Conservation (phyloP, 2,888 invertebrate species). For the Leptinotarsa tumamoca region DNA sequence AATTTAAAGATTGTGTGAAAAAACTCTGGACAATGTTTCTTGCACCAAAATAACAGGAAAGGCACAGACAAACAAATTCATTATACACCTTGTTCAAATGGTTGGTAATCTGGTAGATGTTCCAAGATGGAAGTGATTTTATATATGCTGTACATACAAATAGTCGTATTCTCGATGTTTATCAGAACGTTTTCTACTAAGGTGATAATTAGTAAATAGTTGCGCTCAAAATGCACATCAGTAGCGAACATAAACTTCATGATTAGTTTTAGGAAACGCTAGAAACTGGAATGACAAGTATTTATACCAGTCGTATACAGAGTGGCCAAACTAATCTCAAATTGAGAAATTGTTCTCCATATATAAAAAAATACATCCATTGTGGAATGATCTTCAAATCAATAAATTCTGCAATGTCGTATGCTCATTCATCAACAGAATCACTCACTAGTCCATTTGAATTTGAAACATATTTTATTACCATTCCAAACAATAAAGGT, state of each 20-base stretch:
- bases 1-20: not conserved
- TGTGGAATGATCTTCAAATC: no score
- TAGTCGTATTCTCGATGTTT: slow-evolving; percentile 33
- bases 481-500: no score
- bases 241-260: slow-evolving; percentile 37
- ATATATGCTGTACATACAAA: slow-evolving; percentile 29
- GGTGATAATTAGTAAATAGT: slow-evolving; percentile 39
- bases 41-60: not conserved
- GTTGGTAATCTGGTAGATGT: slow-evolving; percentile 21
- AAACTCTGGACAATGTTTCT: slow-evolving; percentile 15
- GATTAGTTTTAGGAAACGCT: slow-evolving; percentile 23
- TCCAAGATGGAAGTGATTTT: slow-evolving; percentile 32
- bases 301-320: not conserved
- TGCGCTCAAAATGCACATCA: slow-evolving; percentile 37
- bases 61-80: slow-evolving; percentile 11
- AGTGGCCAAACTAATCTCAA: no score
- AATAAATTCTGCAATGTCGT: no score
- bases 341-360: no score
- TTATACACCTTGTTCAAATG: slow-evolving; percentile 5
- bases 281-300: not conserved
- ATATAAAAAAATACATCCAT: no score
- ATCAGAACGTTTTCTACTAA: slow-evolving; percentile 32
- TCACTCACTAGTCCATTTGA: no score
- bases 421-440: no score
- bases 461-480: no score